Conservation (phyloP, 2,797 vertebrate genomes). For the Catostomus latipinnis region DNA sequence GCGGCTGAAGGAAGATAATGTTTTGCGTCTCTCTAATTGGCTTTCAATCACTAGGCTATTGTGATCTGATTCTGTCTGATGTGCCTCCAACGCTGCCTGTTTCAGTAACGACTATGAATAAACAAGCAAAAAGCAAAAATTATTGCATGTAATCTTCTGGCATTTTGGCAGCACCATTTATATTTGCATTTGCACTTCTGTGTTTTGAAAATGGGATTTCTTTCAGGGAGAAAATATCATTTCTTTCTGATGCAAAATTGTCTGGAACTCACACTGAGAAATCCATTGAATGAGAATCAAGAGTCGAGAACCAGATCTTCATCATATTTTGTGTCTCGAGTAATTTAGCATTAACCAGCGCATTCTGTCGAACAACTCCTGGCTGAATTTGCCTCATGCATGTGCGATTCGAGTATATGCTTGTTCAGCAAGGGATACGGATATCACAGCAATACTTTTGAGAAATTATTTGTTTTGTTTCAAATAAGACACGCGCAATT, state of each 20-base stretch:
- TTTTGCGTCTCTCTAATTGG: slow-evolving; percentile 28
- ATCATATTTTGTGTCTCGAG: slow-evolving; percentile 46
- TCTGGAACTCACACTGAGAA: slow-evolving; percentile 51
- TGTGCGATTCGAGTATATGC: slow-evolving; percentile 4
- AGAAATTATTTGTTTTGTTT: slow-evolving; percentile 48
- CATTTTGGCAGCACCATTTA: slow-evolving; percentile 30
- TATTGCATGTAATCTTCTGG: slow-evolving; percentile 32
- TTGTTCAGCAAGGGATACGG: neutral
- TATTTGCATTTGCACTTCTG: slow-evolving; percentile 35
- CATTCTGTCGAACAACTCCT: slow-evolving; percentile 20
- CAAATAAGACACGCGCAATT: slow-evolving; percentile 49
- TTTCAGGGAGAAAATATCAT: slow-evolving; percentile 47
- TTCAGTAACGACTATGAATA: slow-evolving; percentile 36
- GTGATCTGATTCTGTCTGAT: slow-evolving; percentile 26
- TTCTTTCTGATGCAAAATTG: slow-evolving; percentile 39
- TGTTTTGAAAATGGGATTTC: slow-evolving; percentile 56
- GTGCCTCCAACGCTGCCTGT: slow-evolving; percentile 39
- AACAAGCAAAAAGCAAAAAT: slow-evolving; percentile 34
- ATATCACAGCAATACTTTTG: slow-evolving; percentile 26
- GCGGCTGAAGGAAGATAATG: neutral
- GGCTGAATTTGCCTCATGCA: slow-evolving; percentile 12
- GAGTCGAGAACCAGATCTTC: slow-evolving; percentile 39
- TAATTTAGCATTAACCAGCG: slow-evolving; percentile 32
- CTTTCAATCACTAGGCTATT: slow-evolving; percentile 41
- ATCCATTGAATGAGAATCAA: slow-evolving; percentile 40